Evolutionary conservation across 2,113 vertebrate species (phyloP).

Genomic region (Perca flavescens): DNA sequence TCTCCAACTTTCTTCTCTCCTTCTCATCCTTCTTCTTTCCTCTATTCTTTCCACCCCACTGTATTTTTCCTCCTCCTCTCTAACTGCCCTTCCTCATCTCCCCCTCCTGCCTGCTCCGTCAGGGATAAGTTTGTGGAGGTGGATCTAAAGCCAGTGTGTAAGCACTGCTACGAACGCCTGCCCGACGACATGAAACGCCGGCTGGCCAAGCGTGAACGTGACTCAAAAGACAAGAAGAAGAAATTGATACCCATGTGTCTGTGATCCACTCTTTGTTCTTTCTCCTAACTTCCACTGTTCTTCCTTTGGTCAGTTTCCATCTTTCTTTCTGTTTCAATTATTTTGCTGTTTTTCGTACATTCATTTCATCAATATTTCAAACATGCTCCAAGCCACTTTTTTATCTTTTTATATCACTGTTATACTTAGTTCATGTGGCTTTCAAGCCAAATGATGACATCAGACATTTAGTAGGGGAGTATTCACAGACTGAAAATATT

Average conservation of each 20-base stretch:
- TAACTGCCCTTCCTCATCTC: constrained; percentile 39
- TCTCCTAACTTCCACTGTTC: constrained; percentile 78
- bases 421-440: background rate
- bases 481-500: background rate
- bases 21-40: background rate
- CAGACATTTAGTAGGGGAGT: constrained; percentile 1
- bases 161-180: constrained; percentile 97
- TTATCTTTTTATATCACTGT: background rate
- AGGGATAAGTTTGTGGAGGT: constrained; percentile 99
- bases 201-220: constrained; percentile 92
- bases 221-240: constrained; percentile 96
- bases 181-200: constrained; percentile 96
- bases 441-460: background rate
- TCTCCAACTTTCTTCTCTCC: background rate
- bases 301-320: constrained; percentile 89
- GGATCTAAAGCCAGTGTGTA: constrained; percentile 98
- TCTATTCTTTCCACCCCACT: background rate
- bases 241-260: constrained; percentile 94
- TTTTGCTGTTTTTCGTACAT: constrained; percentile 1
- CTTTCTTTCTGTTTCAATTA: constrained; percentile 37
- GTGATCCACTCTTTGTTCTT: constrained; percentile 85
- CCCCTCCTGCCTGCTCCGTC: constrained; percentile 76
- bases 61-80: constrained; percentile 8
- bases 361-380: constrained; percentile 9
- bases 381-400: background rate